Evolutionary conservation across 2,888 invertebrate species (phyloP), one percentile per base, ranked within the genome.

Genomic region (Empis livida): DNA sequence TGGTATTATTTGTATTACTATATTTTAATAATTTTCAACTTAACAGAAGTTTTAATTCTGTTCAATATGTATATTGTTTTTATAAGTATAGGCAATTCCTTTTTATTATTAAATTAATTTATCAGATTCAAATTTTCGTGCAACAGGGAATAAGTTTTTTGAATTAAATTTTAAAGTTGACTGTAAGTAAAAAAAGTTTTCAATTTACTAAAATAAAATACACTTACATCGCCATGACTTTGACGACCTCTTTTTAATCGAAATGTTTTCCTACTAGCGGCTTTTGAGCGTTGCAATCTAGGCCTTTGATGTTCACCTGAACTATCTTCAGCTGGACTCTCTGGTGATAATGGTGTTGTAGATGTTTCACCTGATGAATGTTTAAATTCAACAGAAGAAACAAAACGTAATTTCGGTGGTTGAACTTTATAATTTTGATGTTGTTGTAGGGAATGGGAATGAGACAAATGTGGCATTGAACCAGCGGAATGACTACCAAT

Each of bases 251-350:
- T 84, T 55, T 87, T 76, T 51, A 90, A 76, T 51, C 92, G 80
- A 71, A 95, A 95, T 0, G 94, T 94, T 70, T 91, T 93, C 58
- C 94, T 79, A 59, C 92, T 94, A 61, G 91, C 93, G 32, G 91
- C 93, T 70, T 92, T 94, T 46, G 92, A 84, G 16, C 95, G 77
- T 63, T 95, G 95, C 48, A 95, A 75, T 5, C 91, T 74, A 31
- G 61, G 77, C 72, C 67, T 73, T 65, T 57, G 74, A 67, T 62
- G 74, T 61, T 78, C 78, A 17, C 79, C 80, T 2, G 80, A 79
- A 56, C 79, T 79, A 55, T 80, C 82, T 61, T 80, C 81, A 37
- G 72, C 76, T 27, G 80, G 81, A 64, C 80, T 81, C 55, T 74
- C 78, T 16, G 87, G 87, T 40, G 86, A 86, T 49, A 85, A 67